These are phyloP conservation scores for Eilema depressum DNA, from an alignment of 2,888 invertebrate genomes.

Conservation along the genomic window DNA sequence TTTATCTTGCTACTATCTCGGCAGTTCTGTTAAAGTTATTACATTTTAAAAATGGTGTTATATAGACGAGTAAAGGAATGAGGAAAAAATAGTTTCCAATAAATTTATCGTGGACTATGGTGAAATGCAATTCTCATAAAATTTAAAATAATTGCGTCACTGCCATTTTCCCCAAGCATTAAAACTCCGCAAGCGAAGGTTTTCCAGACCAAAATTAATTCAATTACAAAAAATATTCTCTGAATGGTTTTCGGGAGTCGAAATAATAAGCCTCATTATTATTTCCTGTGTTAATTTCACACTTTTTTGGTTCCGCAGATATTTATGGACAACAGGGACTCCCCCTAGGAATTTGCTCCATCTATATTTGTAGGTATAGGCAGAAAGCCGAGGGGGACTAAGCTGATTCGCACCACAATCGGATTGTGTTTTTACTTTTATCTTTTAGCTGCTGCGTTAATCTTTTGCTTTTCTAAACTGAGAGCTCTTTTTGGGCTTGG, in stretches of 20 bases:
- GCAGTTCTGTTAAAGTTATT: neutral
- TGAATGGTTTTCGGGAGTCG: constrained; percentile 10
- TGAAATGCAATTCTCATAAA: neutral
- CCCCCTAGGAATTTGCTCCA: constrained; percentile 34
- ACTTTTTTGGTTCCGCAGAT: constrained; percentile 37
- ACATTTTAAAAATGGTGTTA: neutral
- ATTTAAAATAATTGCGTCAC: neutral
- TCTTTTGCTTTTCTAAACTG: constrained; percentile 48
- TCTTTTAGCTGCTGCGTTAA: constrained; percentile 50
- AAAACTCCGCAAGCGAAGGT: constrained; percentile 12
- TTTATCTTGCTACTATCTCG: neutral
- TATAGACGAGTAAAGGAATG: neutral
- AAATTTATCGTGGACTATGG: neutral
- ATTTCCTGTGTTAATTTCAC: constrained; percentile 34
- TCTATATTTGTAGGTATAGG: constrained; percentile 24
- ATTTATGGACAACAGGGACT: constrained; percentile 42
- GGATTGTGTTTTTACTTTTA: constrained; percentile 55
- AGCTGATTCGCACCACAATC: constrained; percentile 60
- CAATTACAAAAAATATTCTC: constrained; percentile 25
- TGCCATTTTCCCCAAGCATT: constrained; percentile 9
- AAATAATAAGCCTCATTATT: constrained; percentile 27
- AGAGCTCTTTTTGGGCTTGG: constrained; percentile 43
- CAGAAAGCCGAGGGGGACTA: constrained; percentile 49
- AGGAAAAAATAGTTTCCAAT: neutral
- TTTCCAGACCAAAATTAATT: constrained; percentile 24